Percentiles rank a stretch among this genome's conserved stretches.
Conservation (phyloP, 2,797 vertebrate species). For the Anas georgica region DNA sequence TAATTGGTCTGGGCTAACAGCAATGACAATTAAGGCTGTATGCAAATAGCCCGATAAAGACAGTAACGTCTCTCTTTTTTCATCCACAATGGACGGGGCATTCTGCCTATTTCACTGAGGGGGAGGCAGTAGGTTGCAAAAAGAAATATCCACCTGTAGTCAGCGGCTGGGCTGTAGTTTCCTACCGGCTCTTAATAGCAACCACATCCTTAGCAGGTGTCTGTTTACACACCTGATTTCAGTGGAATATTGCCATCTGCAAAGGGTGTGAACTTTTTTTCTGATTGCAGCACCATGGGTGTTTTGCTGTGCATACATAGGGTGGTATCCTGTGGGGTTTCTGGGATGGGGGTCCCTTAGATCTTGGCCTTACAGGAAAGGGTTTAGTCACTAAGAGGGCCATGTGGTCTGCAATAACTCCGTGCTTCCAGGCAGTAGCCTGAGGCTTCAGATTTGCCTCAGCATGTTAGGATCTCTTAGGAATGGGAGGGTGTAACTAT, state of each 20-base stretch:
- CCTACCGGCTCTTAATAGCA: slow-evolving; percentile 54
- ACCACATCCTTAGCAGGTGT: slow-evolving; percentile 72
- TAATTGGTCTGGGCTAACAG: slow-evolving; percentile 67
- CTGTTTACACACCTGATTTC: slow-evolving; percentile 60
- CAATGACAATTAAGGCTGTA: slow-evolving; percentile 66
- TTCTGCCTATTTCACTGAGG: slow-evolving; percentile 40
- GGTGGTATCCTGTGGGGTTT: neutral
- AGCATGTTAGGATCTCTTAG: neutral
- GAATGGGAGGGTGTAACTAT: neutral
- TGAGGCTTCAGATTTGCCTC: neutral
- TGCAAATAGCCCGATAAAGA: slow-evolving; percentile 69
- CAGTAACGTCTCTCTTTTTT: slow-evolving; percentile 56
- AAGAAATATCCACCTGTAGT: slow-evolving; percentile 61
- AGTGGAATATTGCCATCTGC: slow-evolving; percentile 52
- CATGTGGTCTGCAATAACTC: neutral
- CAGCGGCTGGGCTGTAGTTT: slow-evolving; percentile 51
- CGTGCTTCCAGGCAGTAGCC: neutral
- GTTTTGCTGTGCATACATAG: neutral
- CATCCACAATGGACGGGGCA: slow-evolving; percentile 1
- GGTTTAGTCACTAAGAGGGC: neutral
- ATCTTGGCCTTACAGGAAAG: neutral
- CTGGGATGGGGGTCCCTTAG: neutral
- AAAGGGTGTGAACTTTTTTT: slow-evolving; percentile 26
- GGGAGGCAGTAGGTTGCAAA: slow-evolving; percentile 36
- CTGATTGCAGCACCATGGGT: neutral